Evolutionary conservation across 2,888 invertebrate genomes (phyloP).

Genomic region (Orchesellides sinensis): DNA sequence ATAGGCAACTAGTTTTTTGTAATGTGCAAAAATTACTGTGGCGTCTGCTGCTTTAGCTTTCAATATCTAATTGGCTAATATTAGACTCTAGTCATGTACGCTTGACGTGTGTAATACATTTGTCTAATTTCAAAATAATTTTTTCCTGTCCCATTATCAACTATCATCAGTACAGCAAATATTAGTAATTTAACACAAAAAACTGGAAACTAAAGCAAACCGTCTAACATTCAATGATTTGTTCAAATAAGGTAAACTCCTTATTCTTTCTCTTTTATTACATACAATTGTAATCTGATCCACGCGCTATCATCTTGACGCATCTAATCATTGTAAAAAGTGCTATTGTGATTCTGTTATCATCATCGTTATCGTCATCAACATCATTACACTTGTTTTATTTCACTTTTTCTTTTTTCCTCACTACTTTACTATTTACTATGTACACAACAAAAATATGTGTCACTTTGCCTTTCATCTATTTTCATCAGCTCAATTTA

Average conservation of each 20-base stretch:
- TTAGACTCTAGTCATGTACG: not conserved
- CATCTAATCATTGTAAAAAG: constrained; percentile 11
- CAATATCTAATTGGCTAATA: not conserved
- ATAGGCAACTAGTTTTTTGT: constrained; percentile 5
- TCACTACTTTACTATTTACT: not conserved
- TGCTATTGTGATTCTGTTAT: not conserved
- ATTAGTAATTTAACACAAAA: not conserved
- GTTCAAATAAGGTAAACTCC: not conserved
- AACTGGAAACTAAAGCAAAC: not conserved
- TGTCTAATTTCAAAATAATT: not conserved
- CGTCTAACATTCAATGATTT: not conserved
- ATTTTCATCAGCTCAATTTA: constrained; percentile 15
- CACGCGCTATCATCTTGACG: not conserved
- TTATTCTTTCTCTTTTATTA: constrained; percentile 1
- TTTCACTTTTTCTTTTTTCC: constrained; percentile 21
- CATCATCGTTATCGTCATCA: constrained; percentile 1
- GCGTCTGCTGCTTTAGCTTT: not conserved
- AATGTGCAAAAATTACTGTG: constrained; percentile 6
- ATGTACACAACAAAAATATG: constrained; percentile 1
- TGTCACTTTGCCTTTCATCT: constrained; percentile 23
- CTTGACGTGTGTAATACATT: not conserved
- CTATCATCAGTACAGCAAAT: not conserved
- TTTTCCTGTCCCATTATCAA: not conserved
- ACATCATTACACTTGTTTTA: constrained; percentile 11
- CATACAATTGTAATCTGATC: constrained; percentile 4